Conservation (phyloP, 2,113 vertebrate genomes). For the Philantomba maxwellii region DNA sequence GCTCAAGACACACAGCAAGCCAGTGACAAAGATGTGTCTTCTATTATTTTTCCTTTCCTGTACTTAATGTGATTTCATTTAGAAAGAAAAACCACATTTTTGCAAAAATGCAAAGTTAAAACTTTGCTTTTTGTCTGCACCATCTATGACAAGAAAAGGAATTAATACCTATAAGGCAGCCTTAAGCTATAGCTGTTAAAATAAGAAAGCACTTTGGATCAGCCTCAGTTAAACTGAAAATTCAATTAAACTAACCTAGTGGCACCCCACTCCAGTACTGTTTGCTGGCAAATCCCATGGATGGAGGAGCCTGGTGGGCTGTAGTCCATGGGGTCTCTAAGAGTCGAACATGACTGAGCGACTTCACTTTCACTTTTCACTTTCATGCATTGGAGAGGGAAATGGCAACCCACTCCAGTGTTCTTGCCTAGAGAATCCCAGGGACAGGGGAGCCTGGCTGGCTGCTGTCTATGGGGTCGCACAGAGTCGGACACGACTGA, state of each 20-base stretch:
- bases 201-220: background rate
- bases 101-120: background rate
- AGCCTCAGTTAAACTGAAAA: background rate
- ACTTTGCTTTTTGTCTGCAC: background rate
- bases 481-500: too few species aligned
- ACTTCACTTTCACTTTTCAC: too few species aligned
- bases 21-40: background rate
- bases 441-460: too few species aligned
- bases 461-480: too few species aligned
- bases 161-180: background rate
- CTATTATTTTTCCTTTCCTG: background rate
- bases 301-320: too few species aligned
- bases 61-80: background rate
- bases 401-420: too few species aligned
- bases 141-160: background rate
- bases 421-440: too few species aligned
- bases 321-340: too few species aligned
- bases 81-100: background rate
- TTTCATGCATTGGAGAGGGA: too few species aligned
- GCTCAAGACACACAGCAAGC: background rate
- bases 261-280: too few species aligned
- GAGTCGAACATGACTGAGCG: too few species aligned
- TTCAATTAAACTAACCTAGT: background rate
- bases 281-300: too few species aligned
- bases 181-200: background rate